These are phyloP conservation scores for Actinemys pallida DNA, from an alignment of 2,113 vertebrate species.

Conservation along the genomic window DNA sequence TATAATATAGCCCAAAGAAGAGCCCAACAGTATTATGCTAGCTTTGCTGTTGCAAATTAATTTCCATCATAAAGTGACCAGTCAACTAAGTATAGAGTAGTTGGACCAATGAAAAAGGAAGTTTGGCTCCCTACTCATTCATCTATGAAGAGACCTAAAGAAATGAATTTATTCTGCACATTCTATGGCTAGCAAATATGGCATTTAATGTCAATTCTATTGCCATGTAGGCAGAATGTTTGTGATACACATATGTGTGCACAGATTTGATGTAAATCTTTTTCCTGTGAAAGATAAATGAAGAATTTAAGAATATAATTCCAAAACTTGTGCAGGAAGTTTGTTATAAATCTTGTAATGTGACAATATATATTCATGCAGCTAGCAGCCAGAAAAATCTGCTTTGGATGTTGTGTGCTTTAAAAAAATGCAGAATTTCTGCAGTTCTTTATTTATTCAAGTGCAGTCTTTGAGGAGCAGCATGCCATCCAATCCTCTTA, in stretches of 20 bases:
- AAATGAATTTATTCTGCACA: not conserved
- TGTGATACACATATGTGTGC: not conserved
- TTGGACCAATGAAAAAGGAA: not conserved
- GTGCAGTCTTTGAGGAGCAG: not conserved
- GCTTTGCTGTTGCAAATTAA: slow-evolving; percentile 18
- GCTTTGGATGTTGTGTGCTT: slow-evolving; percentile 12
- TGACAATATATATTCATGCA: not conserved
- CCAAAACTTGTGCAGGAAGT: not conserved
- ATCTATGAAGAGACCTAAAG: not conserved
- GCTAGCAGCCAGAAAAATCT: not conserved
- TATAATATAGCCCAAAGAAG: slow-evolving; percentile 14
- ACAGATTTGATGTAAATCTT: not conserved
- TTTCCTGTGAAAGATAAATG: not conserved
- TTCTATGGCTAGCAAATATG: not conserved
- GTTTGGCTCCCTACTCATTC: not conserved
- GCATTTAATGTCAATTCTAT: not conserved
- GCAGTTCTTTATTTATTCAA: not conserved
- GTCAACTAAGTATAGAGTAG: not conserved
- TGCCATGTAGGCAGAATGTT: not conserved
- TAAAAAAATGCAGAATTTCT: not conserved
- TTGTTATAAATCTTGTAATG: not conserved
- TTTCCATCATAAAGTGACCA: slow-evolving; percentile 23
- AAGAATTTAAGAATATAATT: not conserved
- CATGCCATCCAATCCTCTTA: not conserved
- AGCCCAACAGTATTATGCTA: not conserved